phyloP scores from a whole-genome alignment of 2,888 invertebrate species.

The Chydorus sphaericus region DNA sequence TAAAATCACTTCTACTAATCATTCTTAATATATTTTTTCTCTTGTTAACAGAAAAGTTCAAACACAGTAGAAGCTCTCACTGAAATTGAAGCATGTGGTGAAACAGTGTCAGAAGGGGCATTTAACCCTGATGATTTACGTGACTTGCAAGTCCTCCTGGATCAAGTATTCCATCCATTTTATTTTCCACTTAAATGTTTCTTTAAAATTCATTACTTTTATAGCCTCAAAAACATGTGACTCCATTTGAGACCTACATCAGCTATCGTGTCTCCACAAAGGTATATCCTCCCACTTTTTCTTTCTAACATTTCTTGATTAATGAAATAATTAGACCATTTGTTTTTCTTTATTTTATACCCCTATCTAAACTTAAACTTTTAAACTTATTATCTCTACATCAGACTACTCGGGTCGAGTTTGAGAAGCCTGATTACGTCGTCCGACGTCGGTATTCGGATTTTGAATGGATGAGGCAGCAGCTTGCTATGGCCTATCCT shows the following conservation, averaged over 20 bases:
- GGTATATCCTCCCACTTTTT: neutral
- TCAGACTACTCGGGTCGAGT: conserved; percentile 46
- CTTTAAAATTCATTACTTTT: no score
- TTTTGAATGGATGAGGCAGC: conserved; percentile 51
- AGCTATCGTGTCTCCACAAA: conserved; percentile 8
- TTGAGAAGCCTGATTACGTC: conserved; percentile 43
- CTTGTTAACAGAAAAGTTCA: neutral
- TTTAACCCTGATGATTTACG: conserved; percentile 19
- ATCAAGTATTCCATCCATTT: no score
- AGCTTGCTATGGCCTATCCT: conserved; percentile 45
- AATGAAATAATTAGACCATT: no score
- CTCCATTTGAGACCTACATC: conserved; percentile 53
- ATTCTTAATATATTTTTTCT: neutral
- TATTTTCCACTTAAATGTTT: no score
- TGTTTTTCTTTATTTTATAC: neutral
- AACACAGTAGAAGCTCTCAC: neutral
- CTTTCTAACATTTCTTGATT: neutral
- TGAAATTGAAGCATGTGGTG: neutral
- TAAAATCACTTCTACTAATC: neutral
- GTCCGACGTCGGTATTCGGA: conserved; percentile 55
- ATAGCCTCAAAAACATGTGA: conserved; percentile 55
- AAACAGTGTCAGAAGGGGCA: neutral
- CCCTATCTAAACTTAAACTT: no score
- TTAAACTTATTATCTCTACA: neutral
- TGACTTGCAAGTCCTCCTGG: conserved; percentile 49